A percentile compares a stretch with the other conserved stretches of the same genome.
These are phyloP conservation scores for Neomonachus schauinslandi DNA, from an alignment of 2,113 vertebrate genomes.

Conservation along the genomic window DNA sequence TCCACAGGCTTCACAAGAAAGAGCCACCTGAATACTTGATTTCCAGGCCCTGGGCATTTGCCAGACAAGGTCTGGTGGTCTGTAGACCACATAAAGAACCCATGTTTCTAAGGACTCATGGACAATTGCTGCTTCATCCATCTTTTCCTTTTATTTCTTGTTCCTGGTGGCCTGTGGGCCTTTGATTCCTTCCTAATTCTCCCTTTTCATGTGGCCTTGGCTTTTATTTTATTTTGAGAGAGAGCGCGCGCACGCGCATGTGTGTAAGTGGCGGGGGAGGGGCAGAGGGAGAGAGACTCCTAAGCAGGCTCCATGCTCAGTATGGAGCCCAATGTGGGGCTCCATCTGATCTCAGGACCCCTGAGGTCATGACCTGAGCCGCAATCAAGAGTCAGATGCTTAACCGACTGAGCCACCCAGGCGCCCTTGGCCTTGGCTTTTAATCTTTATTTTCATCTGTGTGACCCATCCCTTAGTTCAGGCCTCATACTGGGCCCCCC, in stretches of 20 bases:
- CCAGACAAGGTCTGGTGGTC: not conserved
- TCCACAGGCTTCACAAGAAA: not conserved
- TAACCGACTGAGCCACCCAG: not conserved
- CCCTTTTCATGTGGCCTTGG: not conserved
- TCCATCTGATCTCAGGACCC: too few species aligned
- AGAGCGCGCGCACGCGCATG: too few species aligned
- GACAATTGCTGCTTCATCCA: not conserved
- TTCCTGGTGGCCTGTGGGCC: not conserved
- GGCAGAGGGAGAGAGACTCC: not conserved
- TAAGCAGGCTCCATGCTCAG: not conserved
- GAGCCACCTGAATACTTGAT: not conserved
- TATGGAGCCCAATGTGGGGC: accelerated
- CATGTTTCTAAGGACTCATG: not conserved
- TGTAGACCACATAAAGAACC: not conserved
- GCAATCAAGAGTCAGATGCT: not conserved
- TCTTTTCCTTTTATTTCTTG: not conserved
- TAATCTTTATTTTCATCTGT: not conserved
- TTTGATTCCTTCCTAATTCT: not conserved
- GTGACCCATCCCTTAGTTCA: not conserved
- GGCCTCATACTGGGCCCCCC: not conserved
- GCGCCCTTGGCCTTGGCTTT: not conserved
- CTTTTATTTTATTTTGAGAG: not conserved
- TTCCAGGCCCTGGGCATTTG: not conserved
- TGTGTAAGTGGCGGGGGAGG: not conserved
- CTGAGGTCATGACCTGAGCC: not conserved